phyloP scores from a whole-genome alignment of 2,797 vertebrate genomes.

The Prunella strophiata region DNA sequence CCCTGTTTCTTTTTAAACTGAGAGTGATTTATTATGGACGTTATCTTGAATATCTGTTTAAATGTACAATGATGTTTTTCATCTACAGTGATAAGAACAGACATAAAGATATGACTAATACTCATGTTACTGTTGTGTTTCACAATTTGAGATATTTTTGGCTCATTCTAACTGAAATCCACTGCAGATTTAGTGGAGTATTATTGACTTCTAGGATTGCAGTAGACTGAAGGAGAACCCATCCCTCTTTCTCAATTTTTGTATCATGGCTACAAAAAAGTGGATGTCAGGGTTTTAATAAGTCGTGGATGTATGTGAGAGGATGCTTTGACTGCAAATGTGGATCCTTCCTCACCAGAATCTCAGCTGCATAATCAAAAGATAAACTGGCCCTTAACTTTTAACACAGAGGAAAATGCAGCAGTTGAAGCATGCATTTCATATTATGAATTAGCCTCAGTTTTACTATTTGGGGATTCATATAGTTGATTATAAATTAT shows the following conservation, averaged over 20 bases:
- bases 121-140: neutral
- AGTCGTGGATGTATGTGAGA: neutral
- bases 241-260: neutral
- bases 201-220: neutral
- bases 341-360: neutral
- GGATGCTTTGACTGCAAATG: neutral
- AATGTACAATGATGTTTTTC: neutral
- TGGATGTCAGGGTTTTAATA: neutral
- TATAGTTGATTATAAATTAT: neutral
- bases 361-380: neutral
- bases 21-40: neutral
- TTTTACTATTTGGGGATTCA: neutral
- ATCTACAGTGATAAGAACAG: neutral
- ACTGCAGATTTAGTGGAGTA: neutral
- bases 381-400: neutral
- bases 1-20: neutral
- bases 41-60: neutral
- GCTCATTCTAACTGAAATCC: neutral
- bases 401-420: neutral
- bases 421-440: neutral
- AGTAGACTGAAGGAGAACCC: neutral
- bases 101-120: neutral
- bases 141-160: neutral
- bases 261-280: neutral
- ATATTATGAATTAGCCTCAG: neutral